phyloP scores from a whole-genome alignment of 2,797 vertebrate genomes.

The Pipistrellus kuhlii region DNA sequence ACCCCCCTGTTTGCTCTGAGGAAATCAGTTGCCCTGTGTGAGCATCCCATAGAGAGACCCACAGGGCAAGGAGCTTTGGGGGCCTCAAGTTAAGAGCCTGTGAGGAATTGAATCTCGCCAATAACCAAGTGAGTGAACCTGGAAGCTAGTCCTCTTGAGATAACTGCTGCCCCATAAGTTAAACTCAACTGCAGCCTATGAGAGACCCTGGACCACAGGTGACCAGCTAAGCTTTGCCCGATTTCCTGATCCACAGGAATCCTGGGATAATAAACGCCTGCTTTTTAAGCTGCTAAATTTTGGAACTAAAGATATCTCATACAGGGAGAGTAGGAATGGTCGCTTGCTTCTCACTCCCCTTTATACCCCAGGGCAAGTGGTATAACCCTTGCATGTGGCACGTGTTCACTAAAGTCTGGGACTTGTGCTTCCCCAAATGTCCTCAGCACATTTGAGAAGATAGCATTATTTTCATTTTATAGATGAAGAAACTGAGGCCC shows the following conservation, averaged over 20 bases:
- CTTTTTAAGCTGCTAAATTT: slow-evolving; percentile 30
- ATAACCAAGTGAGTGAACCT: background rate
- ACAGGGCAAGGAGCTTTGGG: background rate
- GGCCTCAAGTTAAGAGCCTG: background rate
- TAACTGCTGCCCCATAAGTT: background rate
- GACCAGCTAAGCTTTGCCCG: background rate
- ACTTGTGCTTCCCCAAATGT: background rate
- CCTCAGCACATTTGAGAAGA: background rate
- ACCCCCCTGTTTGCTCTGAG: background rate
- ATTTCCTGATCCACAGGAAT: background rate
- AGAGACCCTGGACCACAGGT: background rate
- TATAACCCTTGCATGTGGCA: background rate
- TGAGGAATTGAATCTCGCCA: background rate
- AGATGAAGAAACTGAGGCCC: background rate
- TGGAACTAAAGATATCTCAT: background rate
- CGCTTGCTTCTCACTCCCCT: background rate
- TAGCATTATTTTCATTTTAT: background rate
- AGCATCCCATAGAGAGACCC: background rate
- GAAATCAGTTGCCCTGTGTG: background rate
- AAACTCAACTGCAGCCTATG: background rate
- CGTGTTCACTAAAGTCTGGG: background rate
- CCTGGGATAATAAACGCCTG: background rate
- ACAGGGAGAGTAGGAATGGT: background rate
- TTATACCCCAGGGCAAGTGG: background rate
- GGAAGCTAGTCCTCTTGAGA: background rate